These are phyloP conservation scores for Protomyctophum bolini DNA, from an alignment of 2,113 vertebrate species.

Conservation along the genomic window DNA sequence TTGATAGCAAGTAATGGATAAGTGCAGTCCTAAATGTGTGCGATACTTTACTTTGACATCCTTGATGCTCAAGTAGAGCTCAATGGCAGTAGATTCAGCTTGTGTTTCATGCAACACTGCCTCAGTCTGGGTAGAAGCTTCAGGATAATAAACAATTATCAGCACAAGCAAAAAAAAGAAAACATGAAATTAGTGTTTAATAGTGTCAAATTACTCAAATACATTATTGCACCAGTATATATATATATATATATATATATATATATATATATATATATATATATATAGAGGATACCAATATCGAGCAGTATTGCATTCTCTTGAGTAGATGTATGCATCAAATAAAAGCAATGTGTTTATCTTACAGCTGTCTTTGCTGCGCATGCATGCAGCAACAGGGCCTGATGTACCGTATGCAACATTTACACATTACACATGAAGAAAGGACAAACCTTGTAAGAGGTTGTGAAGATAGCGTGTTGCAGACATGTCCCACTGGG, in stretches of 20 bases:
- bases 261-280: no score
- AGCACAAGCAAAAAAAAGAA: no score
- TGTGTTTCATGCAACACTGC: slow-evolving; percentile 79
- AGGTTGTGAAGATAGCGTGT: slow-evolving; percentile 83
- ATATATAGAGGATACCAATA: background rate
- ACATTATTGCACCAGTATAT: no score
- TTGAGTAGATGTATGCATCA: no score
- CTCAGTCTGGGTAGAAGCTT: slow-evolving; percentile 82
- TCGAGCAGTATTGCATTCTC: background rate
- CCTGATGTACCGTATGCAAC: no score
- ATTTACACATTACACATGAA: background rate
- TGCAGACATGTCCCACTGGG: slow-evolving; percentile 88
- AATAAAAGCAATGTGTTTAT: no score
- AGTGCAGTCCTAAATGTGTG: background rate
- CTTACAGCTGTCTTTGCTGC: no score
- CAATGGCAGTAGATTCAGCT: slow-evolving; percentile 77
- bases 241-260: no score
- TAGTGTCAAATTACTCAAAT: no score
- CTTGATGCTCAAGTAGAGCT: slow-evolving; percentile 85
- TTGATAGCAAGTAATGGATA: no score
- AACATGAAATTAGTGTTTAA: background rate
- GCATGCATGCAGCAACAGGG: no score
- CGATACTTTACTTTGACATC: slow-evolving; percentile 82
- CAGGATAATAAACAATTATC: background rate
- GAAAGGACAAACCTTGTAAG: slow-evolving; percentile 78